Percentiles rank a stretch among this genome's conserved stretches.
phyloP scores from a whole-genome alignment of 2,888 invertebrate species.

The Coleophora flavipennella region DNA sequence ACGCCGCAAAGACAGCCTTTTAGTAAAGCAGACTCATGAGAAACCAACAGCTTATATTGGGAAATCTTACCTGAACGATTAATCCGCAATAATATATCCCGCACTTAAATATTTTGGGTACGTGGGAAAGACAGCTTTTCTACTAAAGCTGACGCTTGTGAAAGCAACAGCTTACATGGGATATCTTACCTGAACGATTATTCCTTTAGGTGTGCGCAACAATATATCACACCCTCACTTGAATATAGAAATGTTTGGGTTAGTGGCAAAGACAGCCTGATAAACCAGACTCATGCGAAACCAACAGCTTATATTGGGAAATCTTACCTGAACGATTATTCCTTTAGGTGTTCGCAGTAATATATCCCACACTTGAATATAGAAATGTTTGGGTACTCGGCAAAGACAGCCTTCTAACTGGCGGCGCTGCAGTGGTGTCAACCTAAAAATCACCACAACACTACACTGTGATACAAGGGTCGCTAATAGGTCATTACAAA shows the following conservation, averaged over 20 bases:
- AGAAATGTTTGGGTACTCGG: conserved; percentile 94
- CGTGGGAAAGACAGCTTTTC: conserved; percentile 96
- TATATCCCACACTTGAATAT: conserved; percentile 97
- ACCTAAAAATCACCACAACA: conserved; percentile 47
- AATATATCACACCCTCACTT: conserved; percentile 98
- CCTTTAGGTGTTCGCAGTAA: conserved; percentile 91
- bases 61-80: conserved; percentile 79
- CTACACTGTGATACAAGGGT: background rate
- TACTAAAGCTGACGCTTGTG: too few relatives aligned
- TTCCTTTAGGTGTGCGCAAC: conserved; percentile 89
- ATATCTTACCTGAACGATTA: conserved; percentile 82
- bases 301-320: too few relatives aligned
- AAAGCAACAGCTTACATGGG: too few relatives aligned
- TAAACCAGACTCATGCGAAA: too few relatives aligned
- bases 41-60: too few relatives aligned
- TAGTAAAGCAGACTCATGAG: too few relatives aligned
- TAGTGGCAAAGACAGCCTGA: too few relatives aligned
- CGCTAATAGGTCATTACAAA: background rate
- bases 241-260: conserved; percentile 93
- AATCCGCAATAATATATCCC: conserved; percentile 95
- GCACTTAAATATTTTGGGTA: conserved; percentile 94
- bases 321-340: conserved; percentile 82
- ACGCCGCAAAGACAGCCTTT: too few relatives aligned
- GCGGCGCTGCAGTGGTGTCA: conserved; percentile 87
- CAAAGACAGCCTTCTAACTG: conserved; percentile 97